phyloP scores from a whole-genome alignment of 2,888 invertebrate genomes.

The Harpagoxenus sublaevis region DNA sequence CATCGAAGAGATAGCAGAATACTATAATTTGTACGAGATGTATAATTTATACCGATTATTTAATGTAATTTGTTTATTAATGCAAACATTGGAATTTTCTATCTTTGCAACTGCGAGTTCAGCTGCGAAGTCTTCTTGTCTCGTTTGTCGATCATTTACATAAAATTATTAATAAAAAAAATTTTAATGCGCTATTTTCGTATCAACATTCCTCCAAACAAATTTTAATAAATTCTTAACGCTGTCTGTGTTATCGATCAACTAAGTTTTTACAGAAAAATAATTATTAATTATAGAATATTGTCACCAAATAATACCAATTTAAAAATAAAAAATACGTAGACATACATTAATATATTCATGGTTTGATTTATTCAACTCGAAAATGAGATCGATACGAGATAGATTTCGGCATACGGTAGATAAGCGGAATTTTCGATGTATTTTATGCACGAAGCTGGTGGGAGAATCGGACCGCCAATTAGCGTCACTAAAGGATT shows the following conservation, averaged over 20 bases:
- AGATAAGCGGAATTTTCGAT: constrained; percentile 44
- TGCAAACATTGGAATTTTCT: not conserved
- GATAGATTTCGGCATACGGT: constrained; percentile 23
- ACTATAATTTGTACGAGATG: not conserved
- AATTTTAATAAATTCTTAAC: constrained; percentile 7
- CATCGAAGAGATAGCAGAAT: not conserved
- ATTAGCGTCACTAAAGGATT: constrained; percentile 49
- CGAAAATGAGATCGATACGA: constrained; percentile 35
- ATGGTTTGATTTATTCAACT: constrained; percentile 19
- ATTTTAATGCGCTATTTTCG: not conserved
- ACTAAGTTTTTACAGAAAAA: not conserved
- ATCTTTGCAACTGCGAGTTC: not conserved
- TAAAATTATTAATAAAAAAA: constrained; percentile 24
- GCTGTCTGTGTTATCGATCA: not conserved
- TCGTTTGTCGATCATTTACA: not conserved
- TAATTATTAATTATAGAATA: constrained; percentile 12
- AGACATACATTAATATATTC: not conserved
- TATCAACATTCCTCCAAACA: not conserved
- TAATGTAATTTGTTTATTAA: not conserved
- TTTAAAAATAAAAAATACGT: constrained; percentile 3
- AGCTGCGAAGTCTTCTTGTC: not conserved
- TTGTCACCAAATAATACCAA: not conserved
- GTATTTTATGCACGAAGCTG: constrained; percentile 32
- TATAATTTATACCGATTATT: not conserved
- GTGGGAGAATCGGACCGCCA: constrained; percentile 38